Evolutionary conservation across 2,113 vertebrate species (phyloP).

Genomic region (Typhlomys cinereus): DNA sequence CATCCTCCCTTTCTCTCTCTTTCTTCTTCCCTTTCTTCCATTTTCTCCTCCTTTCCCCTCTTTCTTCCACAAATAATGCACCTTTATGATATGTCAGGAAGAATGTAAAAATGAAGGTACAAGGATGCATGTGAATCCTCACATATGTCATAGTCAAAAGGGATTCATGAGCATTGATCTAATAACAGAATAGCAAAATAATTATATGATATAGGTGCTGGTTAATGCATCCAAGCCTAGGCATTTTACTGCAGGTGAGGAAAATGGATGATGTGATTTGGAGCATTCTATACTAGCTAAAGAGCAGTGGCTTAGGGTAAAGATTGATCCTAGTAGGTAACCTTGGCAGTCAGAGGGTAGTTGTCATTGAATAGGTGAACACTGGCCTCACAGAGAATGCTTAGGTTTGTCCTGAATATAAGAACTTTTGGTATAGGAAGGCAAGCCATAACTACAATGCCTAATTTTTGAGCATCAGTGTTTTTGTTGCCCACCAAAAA

Average conservation of each 20-base stretch:
- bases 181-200: not conserved
- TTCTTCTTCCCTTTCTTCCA: too few species aligned
- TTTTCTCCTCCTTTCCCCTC: not conserved
- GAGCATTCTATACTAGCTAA: not conserved
- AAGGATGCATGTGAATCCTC: not conserved
- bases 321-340: not conserved
- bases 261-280: not conserved
- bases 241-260: not conserved
- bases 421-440: not conserved
- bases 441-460: not conserved
- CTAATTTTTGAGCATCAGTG: not conserved
- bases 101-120: not conserved
- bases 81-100: not conserved
- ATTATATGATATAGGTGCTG: not conserved
- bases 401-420: not conserved
- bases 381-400: not conserved
- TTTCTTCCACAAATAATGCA: not conserved
- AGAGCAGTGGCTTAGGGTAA: not conserved
- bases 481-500: conserved; percentile 46
- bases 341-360: not conserved
- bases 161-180: not conserved
- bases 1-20: not conserved
- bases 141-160: not conserved
- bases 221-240: not conserved
- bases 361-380: not conserved